phyloP scores from a whole-genome alignment of 2,113 vertebrate genomes.

The Cnemophilus loriae region DNA sequence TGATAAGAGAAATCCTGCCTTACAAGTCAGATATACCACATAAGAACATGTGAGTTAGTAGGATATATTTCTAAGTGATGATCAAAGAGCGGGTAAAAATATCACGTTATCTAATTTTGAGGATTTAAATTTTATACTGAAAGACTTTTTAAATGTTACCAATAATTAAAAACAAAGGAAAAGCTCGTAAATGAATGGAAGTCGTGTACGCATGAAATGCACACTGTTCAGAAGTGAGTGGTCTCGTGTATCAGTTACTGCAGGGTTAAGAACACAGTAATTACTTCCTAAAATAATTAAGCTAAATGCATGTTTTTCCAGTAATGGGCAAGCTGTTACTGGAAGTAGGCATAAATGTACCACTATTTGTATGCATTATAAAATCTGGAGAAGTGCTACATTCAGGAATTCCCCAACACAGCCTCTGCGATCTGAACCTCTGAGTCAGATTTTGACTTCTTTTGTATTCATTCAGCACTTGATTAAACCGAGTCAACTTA shows the following conservation, averaged over 20 bases:
- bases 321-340: conserved; percentile 2
- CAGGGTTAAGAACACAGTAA: background rate
- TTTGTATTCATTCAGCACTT: background rate
- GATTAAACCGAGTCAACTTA: background rate
- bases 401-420: conserved; percentile 23
- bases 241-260: background rate
- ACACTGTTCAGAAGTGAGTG: background rate
- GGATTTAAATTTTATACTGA: background rate
- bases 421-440: background rate
- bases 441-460: conserved; percentile 30
- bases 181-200: background rate
- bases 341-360: conserved; percentile 1
- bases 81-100: background rate
- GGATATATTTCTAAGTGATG: background rate
- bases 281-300: conserved; percentile 19
- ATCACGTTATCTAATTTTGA: background rate
- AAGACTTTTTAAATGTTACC: background rate
- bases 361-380: background rate
- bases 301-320: background rate
- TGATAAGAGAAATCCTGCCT: background rate
- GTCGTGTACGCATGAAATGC: background rate
- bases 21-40: background rate
- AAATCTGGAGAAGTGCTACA: background rate
- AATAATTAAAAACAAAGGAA: background rate
- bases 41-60: background rate